These are phyloP conservation scores for Scomber colias DNA, from an alignment of 2,113 vertebrate species.

Conservation along the genomic window DNA sequence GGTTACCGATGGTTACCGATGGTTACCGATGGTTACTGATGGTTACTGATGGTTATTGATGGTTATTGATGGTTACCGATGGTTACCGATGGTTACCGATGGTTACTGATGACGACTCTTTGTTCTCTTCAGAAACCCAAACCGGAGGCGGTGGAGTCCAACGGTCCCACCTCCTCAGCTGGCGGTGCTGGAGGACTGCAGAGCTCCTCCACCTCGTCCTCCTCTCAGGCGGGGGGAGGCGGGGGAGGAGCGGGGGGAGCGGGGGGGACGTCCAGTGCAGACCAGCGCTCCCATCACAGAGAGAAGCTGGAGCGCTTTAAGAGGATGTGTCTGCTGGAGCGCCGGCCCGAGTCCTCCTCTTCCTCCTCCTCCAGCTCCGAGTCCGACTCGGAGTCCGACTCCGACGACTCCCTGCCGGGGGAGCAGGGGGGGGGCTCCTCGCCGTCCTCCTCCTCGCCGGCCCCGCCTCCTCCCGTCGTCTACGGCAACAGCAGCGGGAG, in stretches of 20 bases:
- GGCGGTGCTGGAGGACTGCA: conserved; percentile 54
- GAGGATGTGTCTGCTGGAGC: conserved; percentile 93
- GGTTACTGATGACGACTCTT: not conserved
- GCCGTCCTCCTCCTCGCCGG: conserved; percentile 60
- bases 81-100: too few relatives aligned
- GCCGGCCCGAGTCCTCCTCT: conserved; percentile 87
- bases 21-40: too few relatives aligned
- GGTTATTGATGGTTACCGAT: too few relatives aligned
- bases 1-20: too few relatives aligned
- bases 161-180: conserved; percentile 70
- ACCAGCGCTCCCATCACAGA: conserved; percentile 89
- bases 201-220: conserved; percentile 26
- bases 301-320: conserved; percentile 94
- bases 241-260: conserved; percentile 9
- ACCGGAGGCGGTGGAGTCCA: conserved; percentile 78
- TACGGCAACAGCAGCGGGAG: conserved; percentile 67
- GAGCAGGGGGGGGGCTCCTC: conserved; percentile 67
- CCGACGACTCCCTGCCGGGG: conserved; percentile 74
- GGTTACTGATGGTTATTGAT: too few relatives aligned
- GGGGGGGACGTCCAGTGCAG: conserved; percentile 68
- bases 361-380: conserved; percentile 91
- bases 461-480: conserved; percentile 59
- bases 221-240: conserved; percentile 35
- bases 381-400: conserved; percentile 90
- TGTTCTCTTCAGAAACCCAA: conserved; percentile 80